Evolutionary conservation across 2,797 vertebrate genomes (phyloP).

Genomic region (Sebastes minor): DNA sequence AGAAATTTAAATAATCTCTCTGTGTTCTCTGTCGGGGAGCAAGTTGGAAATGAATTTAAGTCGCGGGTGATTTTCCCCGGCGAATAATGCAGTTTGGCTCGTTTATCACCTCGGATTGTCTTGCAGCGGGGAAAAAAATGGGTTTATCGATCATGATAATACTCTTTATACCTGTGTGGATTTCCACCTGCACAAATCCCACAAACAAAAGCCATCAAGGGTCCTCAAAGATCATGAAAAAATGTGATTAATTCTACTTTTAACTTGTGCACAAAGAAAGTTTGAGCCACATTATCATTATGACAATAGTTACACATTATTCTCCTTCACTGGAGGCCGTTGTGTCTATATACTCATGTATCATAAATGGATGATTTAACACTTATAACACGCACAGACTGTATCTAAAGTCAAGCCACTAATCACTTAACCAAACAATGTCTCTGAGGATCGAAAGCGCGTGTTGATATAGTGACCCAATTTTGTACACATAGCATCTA

Average conservation of each 20-base stretch:
- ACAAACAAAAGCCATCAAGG: background rate
- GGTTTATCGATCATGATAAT: conserved; percentile 55
- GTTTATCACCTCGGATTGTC: conserved; percentile 54
- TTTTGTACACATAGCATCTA: conserved; percentile 66
- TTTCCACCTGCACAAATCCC: conserved; percentile 23
- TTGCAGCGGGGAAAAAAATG: conserved; percentile 12
- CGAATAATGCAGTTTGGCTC: conserved; percentile 13
- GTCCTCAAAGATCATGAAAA: background rate
- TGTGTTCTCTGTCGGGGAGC: conserved; percentile 54
- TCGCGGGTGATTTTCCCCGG: conserved; percentile 17
- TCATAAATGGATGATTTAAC: conserved; percentile 65
- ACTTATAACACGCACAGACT: conserved; percentile 32
- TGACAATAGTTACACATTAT: conserved; percentile 19
- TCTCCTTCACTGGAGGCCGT: conserved; percentile 20
- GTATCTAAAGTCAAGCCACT: conserved; percentile 63
- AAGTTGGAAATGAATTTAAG: conserved; percentile 60
- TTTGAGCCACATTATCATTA: conserved; percentile 34
- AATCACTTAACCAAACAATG: conserved; percentile 70
- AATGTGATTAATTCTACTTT: conserved; percentile 17
- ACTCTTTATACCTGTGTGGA: conserved; percentile 39
- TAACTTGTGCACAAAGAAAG: conserved; percentile 16
- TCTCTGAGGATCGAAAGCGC: conserved; percentile 49
- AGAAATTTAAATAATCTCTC: conserved; percentile 59
- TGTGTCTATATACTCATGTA: conserved; percentile 27
- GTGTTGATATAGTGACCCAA: conserved; percentile 67